Evolutionary conservation across 2,888 invertebrate genomes (phyloP), one percentile per base, ranked within the genome.

Genomic region (Serripes groenlandicus): DNA sequence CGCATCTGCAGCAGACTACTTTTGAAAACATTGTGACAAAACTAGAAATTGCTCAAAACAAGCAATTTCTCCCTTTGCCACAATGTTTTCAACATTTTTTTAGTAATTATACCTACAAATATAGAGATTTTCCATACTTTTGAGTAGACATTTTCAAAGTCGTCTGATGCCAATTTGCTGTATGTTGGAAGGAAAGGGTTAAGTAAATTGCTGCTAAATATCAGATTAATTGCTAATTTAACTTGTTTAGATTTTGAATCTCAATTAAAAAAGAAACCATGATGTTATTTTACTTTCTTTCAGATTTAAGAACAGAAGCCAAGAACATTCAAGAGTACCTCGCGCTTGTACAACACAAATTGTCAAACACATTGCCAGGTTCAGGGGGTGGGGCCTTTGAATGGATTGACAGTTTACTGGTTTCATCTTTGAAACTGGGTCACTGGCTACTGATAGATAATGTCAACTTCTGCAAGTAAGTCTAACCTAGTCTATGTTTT

Each of bases 401-500:
- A 83, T 95, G 95, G 95, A 91, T 94, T 49, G 95, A 95, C 91
- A 95, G 95, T 84, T 80, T 93, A 3, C 92, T 95, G 79, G 95
- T 95, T 15, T 91, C 92, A 74, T 95, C 95, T 4, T 92, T 95
- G 66, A 83, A 88, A 77, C 75, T 89, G 37, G 95, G 95, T 9
- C 91, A 95, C 85, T 95, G 96, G 95, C 92, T 95, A 15, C 92
- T 96, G 35, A 92, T 95, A 34, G 95, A 95, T 94, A 98, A 99
- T 94, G 99, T 98, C 0, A 99, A 99, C 95, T 96, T 99, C 75
- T 99, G 99, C 94, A 98, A 95, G 95, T 95, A 81, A 81, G 35
- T 30, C 30, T 64, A 15, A 49, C 7, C 15, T 49, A 21, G 7
- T 21, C 21, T 49, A n/a, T n/a, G n/a, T n/a, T n/a, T n/a, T n/a